Evolutionary conservation across 2,888 invertebrate species (phyloP), one percentile per base, ranked within the genome.

Genomic region (Plagodis dolabraria): DNA sequence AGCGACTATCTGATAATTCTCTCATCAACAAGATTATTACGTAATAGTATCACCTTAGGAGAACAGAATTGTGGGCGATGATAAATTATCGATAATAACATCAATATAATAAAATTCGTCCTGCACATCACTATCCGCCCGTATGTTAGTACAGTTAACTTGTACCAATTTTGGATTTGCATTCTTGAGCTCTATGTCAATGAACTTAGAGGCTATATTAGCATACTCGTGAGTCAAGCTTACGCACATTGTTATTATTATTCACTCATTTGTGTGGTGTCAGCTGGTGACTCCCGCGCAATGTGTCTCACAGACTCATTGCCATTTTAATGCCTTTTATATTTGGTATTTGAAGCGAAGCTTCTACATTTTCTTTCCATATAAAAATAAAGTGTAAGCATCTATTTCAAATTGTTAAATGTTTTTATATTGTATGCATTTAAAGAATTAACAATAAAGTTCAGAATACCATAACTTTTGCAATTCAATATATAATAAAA

Each of bases 231-330:
- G 45, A 36, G 52, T 33, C 33, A 54, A 63, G 64, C 53, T 36
- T 61, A 69, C 60, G 59, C 65, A 56, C 49, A 40, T 62, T 58
- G 74, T 80, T 82, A 79, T 82, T 82, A 79, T 82, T 81, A 77
- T 76, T 76, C 71, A 70, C 69, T 77, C 65, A 76, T 77, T 79
- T 65, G 63, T 63, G 63, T 72, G 71, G 77, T 74, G 81, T 83
- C 83, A 84, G 84, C 83, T 84, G 83, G 74, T 75, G 70, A 70
- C 77, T 77, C 74, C 75, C 71, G 77, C 75, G 73, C 75, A 71
- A 60, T 68, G 52, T 57, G 63, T 42, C 40, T 53, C 47, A 43
- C 46, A 47, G 34, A 11, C 11, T 53, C 42, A 49, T 46, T 47
- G n/a, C 42, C 33, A 12, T 43, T 47, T 47, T n/a, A 53, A 56